Evolutionary conservation across 2,888 invertebrate species (phyloP).

Genomic region (Erannis defoliaria): DNA sequence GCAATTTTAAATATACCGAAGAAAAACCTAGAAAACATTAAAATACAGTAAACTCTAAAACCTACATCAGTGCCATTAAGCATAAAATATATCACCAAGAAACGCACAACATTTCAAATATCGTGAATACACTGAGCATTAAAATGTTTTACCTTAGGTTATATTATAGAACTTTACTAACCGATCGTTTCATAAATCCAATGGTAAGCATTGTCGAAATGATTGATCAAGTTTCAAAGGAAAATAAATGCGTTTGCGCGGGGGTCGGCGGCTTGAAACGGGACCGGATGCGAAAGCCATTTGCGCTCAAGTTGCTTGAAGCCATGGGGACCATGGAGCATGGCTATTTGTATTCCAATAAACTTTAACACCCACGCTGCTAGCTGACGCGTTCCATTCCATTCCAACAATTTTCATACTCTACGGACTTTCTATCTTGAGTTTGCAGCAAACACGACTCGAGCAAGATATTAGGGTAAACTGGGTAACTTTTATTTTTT

Average conservation of each 20-base stretch:
- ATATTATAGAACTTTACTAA: too few species aligned
- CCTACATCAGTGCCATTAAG: too few species aligned
- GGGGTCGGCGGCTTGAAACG: conserved; percentile 48
- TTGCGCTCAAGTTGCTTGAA: conserved; percentile 53
- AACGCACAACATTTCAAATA: conserved; percentile 18
- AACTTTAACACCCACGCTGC: conserved; percentile 54
- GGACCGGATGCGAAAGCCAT: conserved; percentile 58
- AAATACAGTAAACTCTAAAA: too few species aligned
- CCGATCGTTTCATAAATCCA: conserved; percentile 22
- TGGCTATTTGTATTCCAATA: conserved; percentile 60
- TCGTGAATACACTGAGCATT: conserved; percentile 7
- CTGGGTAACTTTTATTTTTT: conserved; percentile 16
- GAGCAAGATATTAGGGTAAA: conserved; percentile 14
- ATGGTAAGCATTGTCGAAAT: conserved; percentile 34
- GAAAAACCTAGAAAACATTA: too few species aligned
- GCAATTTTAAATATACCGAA: too few species aligned
- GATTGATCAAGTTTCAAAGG: conserved; percentile 45
- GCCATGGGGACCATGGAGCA: conserved; percentile 53
- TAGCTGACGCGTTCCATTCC: conserved; percentile 46
- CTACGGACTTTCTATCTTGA: conserved; percentile 41
- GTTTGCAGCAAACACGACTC: conserved; percentile 27
- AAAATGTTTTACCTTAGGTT: conserved; percentile 17
- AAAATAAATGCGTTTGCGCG: conserved; percentile 46
- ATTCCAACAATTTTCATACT: conserved; percentile 52
- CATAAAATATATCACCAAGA: background rate